Evolutionary conservation across 2,888 invertebrate species (phyloP).

Genomic region (Erynnis tages): DNA sequence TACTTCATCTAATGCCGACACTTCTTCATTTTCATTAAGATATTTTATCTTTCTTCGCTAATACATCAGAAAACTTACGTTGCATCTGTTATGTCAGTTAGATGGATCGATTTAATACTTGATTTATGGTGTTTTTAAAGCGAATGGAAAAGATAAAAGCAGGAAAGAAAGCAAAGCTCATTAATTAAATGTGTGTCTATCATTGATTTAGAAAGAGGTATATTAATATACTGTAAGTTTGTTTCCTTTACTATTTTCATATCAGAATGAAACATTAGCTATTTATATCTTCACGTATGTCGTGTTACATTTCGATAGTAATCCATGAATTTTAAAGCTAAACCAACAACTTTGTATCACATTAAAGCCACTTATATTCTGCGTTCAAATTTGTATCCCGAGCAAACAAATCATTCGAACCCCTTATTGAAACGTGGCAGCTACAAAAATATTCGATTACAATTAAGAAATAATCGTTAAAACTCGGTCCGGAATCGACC

Average conservation of each 20-base stretch:
- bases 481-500: conserved; percentile 1
- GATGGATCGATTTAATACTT: conserved; percentile 11
- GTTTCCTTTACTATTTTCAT: too few relatives aligned
- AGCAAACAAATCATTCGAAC: background rate
- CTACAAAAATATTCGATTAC: conserved; percentile 7
- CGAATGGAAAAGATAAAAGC: conserved; percentile 1
- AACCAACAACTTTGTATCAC: background rate
- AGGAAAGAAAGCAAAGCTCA: background rate
- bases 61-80: conserved; percentile 3
- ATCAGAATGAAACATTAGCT: too few relatives aligned
- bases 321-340: background rate
- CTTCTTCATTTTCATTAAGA: conserved; percentile 1
- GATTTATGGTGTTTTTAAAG: conserved; percentile 18
- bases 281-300: too few relatives aligned
- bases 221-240: background rate
- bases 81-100: conserved; percentile 3
- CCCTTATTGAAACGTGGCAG: background rate
- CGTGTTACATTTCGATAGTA: background rate
- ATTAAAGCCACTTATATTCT: too few relatives aligned
- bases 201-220: background rate
- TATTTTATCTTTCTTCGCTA: conserved; percentile 1
- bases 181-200: background rate
- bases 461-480: conserved; percentile 25
- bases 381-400: background rate
- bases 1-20: background rate